Evolutionary conservation across 2,797 vertebrate genomes (phyloP), one percentile per base, ranked within the genome.

Genomic region (Enteromius unitaeniatus): DNA sequence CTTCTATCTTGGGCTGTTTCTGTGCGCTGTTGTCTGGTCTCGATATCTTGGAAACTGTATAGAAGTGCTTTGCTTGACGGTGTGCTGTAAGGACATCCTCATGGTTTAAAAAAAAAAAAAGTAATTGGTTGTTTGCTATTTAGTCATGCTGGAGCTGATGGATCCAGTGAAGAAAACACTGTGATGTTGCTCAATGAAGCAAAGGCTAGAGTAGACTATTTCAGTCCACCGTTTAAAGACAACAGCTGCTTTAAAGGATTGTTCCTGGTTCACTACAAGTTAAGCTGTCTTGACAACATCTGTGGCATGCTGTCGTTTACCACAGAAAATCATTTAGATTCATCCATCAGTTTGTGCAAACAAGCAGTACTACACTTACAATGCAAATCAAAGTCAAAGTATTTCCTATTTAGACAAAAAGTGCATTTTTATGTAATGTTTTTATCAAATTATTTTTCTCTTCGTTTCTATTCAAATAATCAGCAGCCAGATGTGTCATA

Each of bases 111-210:
- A 45, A 13, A 42, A 69, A 45, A 14, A 47, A 70, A 78, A 21
- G 67, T 31, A 26, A n/a, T 26, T 1, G 47, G 21, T 75, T 45
- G 62, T 65, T 82, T 64, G 11, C 45, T 64, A 17, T 64, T 62
- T 58, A 82, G 69, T 74, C 31, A 62, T 37, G 58, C 69, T 62
- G 70, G 69, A 74, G 53, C 40, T 65, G 49, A 82, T 65, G 60
- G 79, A 81, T 62, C 60, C 53, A 62, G 28, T 81, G 79, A 81
- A 73, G 53, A 49, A 81, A 81, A 49, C 55, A 23, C 53, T 60
- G 40, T 62, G 55, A 73, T 73, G 68, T 73, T 64, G 55, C 73
- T 81, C 42, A 64, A 62, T 64, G 79, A 73, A 49, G 40, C 55
- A 3, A 81, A 81, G 19, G 21, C 55, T 31, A 69, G 49, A 47